A percentile compares a stretch with the other conserved stretches of the same genome.
phyloP scores from a whole-genome alignment of 1,140 invertebrate species.

The Colletes latitarsis region DNA sequence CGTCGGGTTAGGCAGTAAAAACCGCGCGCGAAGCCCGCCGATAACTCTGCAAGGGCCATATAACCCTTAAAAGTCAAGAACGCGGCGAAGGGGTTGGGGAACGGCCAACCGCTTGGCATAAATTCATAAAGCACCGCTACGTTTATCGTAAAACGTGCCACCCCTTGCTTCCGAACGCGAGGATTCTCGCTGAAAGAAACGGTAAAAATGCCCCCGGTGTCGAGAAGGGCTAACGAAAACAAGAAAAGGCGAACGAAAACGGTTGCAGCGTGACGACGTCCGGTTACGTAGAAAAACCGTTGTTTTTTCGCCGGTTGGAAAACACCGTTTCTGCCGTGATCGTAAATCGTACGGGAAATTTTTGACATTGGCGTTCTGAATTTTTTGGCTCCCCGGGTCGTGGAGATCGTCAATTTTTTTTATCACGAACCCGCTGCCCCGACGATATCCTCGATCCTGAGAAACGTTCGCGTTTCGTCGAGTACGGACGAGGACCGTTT shows the following conservation, averaged over 20 bases:
- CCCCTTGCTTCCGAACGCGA: not conserved
- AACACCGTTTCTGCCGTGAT: not conserved
- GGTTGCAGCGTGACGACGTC: not conserved
- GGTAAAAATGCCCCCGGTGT: constrained; percentile 26
- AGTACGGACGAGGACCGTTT: not conserved
- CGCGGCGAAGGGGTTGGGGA: constrained; percentile 63
- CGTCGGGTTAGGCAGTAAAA: constrained; percentile 48
- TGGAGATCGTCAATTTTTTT: constrained; percentile 4
- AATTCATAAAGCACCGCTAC: constrained; percentile 78
- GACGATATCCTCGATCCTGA: constrained; percentile 5
- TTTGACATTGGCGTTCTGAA: not conserved
- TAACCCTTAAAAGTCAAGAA: constrained; percentile 69
- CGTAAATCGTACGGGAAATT: constrained; percentile 39
- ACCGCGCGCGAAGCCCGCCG: constrained; percentile 49
- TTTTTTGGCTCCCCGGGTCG: constrained; percentile 4
- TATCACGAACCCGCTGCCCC: not conserved
- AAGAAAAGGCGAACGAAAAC: not conserved
- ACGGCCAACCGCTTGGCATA: constrained; percentile 58
- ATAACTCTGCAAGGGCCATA: constrained; percentile 57
- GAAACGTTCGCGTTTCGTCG: not conserved
- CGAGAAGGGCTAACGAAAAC: not conserved
- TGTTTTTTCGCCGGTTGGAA: constrained; percentile 13
- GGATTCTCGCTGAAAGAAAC: constrained; percentile 1
- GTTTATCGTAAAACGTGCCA: constrained; percentile 49
- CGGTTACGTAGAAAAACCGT: constrained; percentile 17